These are phyloP conservation scores for Todiramphus chloris DNA, from an alignment of 2,113 vertebrate genomes.

Conservation along the genomic window DNA sequence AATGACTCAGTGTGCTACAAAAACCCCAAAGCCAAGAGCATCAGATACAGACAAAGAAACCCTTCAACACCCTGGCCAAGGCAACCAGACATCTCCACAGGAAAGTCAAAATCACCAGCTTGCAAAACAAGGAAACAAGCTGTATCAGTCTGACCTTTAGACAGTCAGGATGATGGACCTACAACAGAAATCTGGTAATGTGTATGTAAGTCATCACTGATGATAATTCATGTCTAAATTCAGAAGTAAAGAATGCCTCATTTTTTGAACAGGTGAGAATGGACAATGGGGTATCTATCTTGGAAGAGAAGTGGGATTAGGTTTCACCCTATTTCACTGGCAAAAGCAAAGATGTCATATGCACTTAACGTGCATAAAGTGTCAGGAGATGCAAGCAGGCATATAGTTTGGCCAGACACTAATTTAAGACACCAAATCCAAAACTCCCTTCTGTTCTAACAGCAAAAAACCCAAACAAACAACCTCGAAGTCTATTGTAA, in stretches of 20 bases:
- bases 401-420: not conserved
- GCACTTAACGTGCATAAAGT: fast-evolving
- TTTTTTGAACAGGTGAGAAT: not conserved
- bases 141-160: not conserved
- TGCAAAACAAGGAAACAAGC: not conserved
- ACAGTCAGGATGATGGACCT: not conserved
- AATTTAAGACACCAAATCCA: not conserved
- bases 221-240: not conserved
- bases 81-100: not conserved
- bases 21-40: not conserved
- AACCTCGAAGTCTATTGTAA: not conserved
- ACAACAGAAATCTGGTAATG: not conserved
- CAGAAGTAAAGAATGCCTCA: not conserved
- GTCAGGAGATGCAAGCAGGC: not conserved
- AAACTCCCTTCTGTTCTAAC: not conserved
- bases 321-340: not conserved
- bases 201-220: not conserved
- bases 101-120: not conserved
- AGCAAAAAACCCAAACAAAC: not conserved
- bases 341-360: not conserved
- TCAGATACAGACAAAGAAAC: not conserved
- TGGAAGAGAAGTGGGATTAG: not conserved
- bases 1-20: not conserved
- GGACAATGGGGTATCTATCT: not conserved
- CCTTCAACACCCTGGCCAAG: not conserved